phyloP scores from a whole-genome alignment of 2,797 vertebrate genomes.

The Sebastiscus tertius region DNA sequence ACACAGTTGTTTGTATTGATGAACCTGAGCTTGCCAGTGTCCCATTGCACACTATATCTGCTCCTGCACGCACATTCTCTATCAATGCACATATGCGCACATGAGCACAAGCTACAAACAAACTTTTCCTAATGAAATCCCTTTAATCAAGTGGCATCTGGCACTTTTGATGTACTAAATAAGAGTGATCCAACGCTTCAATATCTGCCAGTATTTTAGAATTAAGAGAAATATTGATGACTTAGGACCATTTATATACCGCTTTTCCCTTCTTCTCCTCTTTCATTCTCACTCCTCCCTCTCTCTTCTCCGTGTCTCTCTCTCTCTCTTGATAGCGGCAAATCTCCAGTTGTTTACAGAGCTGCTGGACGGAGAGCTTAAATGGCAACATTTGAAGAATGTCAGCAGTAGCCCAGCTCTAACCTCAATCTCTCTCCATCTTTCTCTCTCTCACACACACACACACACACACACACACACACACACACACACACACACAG shows the following conservation, averaged over 20 bases:
- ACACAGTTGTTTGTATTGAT: conserved; percentile 44
- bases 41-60: background rate
- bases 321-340: background rate
- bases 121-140: background rate
- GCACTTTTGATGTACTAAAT: background rate
- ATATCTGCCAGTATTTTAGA: background rate
- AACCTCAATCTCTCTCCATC: conserved; percentile 1
- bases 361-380: conserved; percentile 32
- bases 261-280: background rate
- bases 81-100: conserved; percentile 14
- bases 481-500: background rate
- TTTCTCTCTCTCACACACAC: background rate
- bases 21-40: conserved; percentile 3
- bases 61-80: conserved; percentile 27
- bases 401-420: conserved; percentile 32
- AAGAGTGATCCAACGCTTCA: background rate
- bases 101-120: background rate
- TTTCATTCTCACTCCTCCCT: background rate
- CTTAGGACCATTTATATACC: background rate
- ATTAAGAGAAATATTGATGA: conserved; percentile 31
- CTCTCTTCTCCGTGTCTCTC: background rate
- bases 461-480: background rate
- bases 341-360: conserved; percentile 35
- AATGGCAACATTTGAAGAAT: conserved; percentile 59
- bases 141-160: background rate